Base-by-base conservation (phyloP, 2,113 vertebrate genomes). In the Sebastes schlegelii region DNA sequence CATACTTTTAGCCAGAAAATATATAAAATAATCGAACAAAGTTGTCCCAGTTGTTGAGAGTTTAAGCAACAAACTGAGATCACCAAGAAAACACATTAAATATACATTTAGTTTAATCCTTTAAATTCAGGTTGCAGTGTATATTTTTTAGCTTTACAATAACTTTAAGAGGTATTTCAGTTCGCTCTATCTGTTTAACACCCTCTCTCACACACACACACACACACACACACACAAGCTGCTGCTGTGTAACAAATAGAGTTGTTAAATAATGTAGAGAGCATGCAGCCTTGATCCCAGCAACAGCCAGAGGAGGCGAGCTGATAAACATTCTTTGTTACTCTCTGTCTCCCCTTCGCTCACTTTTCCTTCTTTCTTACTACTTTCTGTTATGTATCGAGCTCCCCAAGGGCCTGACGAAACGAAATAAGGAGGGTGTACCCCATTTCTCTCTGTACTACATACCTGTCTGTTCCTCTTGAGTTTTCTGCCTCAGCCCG, bases 181-280 rank as follows among this genome's bases (percentile, higher is more conserved):
- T 61, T 67, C 17, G 45, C 63, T 52, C 19, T 14, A 5, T 65
- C 58, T 55, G 63, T 70, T 67, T 23, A 75, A 76, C 43, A 52
- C 62, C 1, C n/a, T 14, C 46, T 52, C 46, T 8, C 4, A 6
- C 65, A 65, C 26, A 76, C 64, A 68, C 67, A 77, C 6, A 71
- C 40, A 69, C 49, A 54, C 60, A 70, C 45, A 62, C 49, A 74
- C 61, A 74, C 12, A 67, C 57, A 77, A 74, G 84, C 64, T 26
- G 46, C 74, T 79, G 73, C 80, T 48, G 19, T 81, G 75, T 75
- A 78, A 84, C 80, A 84, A 88, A 86, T 74, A 61, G 58, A 85
- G 67, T 54, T 87, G 80, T 82, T 91, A 78, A 90, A 91, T 90
- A 91, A 90, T 90, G 87, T 68, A 92, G 69, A 52, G 55, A 51